A percentile compares a stretch with the other conserved stretches of the same genome.
These are phyloP conservation scores for Conus betulinus DNA, from an alignment of 1,140 invertebrate genomes.

Conservation along the genomic window DNA sequence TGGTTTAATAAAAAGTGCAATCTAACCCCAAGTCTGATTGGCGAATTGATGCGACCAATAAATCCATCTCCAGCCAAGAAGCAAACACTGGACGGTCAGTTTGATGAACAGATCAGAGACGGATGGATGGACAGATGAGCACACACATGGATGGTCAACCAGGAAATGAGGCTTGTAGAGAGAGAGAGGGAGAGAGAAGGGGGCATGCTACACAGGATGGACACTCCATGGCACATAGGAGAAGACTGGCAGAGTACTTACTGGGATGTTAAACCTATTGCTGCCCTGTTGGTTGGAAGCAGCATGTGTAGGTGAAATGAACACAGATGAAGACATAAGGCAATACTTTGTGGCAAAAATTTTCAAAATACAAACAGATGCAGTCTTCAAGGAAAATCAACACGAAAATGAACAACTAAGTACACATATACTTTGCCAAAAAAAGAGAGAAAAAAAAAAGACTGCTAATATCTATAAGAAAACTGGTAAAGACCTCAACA, in stretches of 20 bases:
- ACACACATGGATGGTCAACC: neutral
- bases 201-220: neutral
- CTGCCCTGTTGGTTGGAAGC: conserved; percentile 48
- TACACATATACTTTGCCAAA: too few relatives aligned
- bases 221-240: conserved; percentile 1
- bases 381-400: too few relatives aligned
- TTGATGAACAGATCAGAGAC: too few relatives aligned
- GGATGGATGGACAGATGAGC: neutral
- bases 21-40: neutral
- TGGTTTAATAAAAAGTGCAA: neutral
- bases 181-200: neutral
- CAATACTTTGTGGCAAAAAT: neutral
- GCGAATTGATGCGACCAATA: neutral
- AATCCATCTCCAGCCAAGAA: neutral
- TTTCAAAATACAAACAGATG: too few relatives aligned
- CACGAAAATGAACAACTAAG: too few relatives aligned
- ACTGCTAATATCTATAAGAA: too few relatives aligned
- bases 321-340: neutral
- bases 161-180: neutral
- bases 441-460: too few relatives aligned
- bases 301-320: neutral
- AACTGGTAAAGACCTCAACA: too few relatives aligned
- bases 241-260: conserved; percentile 43
- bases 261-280: conserved; percentile 58
- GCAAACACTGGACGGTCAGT: too few relatives aligned